Conservation (phyloP, 2,113 vertebrate genomes). For the Grammomys dolichurus region DNA sequence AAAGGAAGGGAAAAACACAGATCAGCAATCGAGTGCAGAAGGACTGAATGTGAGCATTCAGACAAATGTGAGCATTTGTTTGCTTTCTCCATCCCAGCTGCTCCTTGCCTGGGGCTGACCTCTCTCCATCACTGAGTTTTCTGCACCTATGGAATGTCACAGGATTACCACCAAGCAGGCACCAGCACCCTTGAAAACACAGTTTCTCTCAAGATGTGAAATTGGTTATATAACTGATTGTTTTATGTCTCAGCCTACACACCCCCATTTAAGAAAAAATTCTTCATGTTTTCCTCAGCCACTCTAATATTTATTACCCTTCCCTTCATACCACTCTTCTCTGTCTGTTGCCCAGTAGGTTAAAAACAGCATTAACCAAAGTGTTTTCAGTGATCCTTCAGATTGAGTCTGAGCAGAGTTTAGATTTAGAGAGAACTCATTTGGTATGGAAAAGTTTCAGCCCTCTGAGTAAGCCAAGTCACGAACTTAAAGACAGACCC, state of each 20-base stretch:
- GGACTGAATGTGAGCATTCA: background rate
- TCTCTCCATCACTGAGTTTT: background rate
- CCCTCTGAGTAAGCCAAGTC: background rate
- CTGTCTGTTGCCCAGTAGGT: background rate
- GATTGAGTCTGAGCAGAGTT: background rate
- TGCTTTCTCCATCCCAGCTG: background rate
- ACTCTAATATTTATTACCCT: background rate
- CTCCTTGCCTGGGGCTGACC: background rate
- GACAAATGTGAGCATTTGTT: background rate
- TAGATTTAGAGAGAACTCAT: background rate
- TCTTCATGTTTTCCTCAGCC: background rate
- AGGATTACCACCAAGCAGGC: background rate
- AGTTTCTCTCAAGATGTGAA: conserved; percentile 7
- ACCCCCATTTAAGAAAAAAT: conserved; percentile 5
- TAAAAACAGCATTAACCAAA: background rate
- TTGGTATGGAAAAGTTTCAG: background rate
- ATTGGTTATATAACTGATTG: conserved; percentile 41
- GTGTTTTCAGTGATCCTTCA: background rate
- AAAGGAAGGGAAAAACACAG: background rate
- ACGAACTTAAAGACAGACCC: background rate
- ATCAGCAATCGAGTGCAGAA: background rate
- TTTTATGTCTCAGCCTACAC: conserved; percentile 55
- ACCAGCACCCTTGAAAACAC: background rate
- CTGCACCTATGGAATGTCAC: background rate
- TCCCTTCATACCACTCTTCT: background rate